A percentile compares a stretch with the other conserved stretches of the same genome.
Evolutionary conservation across 1,140 invertebrate species (phyloP).

Genomic region (Trichogramma pretiosum): DNA sequence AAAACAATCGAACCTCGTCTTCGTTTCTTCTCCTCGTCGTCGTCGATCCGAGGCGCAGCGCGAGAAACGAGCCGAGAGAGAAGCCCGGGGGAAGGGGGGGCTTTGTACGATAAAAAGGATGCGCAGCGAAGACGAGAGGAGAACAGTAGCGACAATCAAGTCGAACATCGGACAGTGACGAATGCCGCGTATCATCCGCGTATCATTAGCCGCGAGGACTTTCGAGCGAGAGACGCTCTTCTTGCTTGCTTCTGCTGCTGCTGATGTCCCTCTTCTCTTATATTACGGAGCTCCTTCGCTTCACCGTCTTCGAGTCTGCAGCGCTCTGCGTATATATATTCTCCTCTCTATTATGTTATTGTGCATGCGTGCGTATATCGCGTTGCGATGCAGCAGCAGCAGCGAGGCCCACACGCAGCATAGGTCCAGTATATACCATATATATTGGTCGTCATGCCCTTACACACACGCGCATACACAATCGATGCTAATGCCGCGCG

Average conservation of each 20-base stretch:
- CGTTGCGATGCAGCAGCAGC: no score
- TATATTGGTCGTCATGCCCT: background rate
- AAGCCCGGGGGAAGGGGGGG: background rate
- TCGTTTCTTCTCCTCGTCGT: background rate
- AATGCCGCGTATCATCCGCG: conserved; percentile 41
- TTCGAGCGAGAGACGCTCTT: conserved; percentile 30
- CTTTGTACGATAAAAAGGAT: background rate
- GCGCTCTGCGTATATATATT: background rate
- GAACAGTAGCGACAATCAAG: conserved; percentile 42
- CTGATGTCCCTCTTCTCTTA: no score
- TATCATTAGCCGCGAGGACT: conserved; percentile 39
- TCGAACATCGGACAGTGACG: conserved; percentile 40
- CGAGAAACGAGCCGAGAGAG: conserved; percentile 3
- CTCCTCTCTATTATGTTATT: no score
- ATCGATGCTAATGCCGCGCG: conserved; percentile 13
- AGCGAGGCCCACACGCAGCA: no score
- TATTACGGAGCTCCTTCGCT: no score
- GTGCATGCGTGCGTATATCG: no score
- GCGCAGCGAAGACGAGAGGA: conserved; percentile 18
- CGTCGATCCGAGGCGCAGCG: background rate
- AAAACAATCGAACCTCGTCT: background rate
- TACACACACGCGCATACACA: background rate
- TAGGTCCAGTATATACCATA: background rate
- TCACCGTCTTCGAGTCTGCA: background rate
- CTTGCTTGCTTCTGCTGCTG: conserved; percentile 12